Evolutionary conservation across 2,113 vertebrate species (phyloP).

Genomic region (Ictalurus furcatus): DNA sequence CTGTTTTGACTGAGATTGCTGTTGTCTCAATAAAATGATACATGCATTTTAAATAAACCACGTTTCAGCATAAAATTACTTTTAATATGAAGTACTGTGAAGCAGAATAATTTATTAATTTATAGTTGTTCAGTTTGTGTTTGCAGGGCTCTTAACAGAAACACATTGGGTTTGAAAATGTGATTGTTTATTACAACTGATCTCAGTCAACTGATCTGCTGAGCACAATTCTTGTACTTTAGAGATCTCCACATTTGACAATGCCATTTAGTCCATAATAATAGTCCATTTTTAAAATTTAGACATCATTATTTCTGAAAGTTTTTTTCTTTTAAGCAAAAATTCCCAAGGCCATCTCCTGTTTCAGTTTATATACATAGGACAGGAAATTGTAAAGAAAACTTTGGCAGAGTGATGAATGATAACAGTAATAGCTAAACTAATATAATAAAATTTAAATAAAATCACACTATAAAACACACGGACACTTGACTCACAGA

Average conservation of each 20-base stretch:
- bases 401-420: slow-evolving; percentile 6
- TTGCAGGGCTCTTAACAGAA: background rate
- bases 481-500: slow-evolving; percentile 21
- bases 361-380: background rate
- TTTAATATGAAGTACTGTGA: background rate
- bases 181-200: slow-evolving; percentile 16
- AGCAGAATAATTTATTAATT: background rate
- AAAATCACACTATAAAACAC: slow-evolving; percentile 27
- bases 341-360: slow-evolving; percentile 3
- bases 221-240: background rate
- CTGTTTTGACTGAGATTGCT: background rate
- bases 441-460: slow-evolving; percentile 43
- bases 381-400: background rate
- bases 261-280: background rate
- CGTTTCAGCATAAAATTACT: background rate
- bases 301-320: background rate
- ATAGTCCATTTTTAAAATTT: background rate
- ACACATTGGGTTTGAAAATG: background rate
- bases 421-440: slow-evolving; percentile 29
- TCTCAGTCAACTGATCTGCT: background rate
- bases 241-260: background rate
- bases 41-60: background rate
- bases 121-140: background rate
- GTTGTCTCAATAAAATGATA: background rate
- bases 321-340: background rate